Evolutionary conservation across 53 echinoderm and acorn worm genomes (phyloP).

Genomic region (Astropecten irregularis): DNA sequence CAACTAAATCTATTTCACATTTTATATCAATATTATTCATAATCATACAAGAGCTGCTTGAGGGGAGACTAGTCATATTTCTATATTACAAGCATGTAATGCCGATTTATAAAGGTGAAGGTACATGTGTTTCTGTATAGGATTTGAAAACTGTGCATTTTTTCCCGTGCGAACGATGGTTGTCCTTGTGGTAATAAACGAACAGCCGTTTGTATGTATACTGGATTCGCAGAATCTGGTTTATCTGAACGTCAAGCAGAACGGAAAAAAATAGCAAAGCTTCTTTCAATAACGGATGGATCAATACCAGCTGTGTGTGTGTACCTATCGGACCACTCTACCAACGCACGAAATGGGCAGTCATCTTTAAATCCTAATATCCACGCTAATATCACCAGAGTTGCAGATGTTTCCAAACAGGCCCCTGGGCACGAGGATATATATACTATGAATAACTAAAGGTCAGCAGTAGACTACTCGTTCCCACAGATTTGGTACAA

Average conservation of each 20-base stretch:
- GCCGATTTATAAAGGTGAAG: no score
- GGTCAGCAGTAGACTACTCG: slow-evolving; percentile 14
- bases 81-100: no score
- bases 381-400: slow-evolving; percentile 17
- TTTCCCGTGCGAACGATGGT: no score
- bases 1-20: no score
- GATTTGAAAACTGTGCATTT: no score
- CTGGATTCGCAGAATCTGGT: not conserved
- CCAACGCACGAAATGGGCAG: slow-evolving; percentile 17
- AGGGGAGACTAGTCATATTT: no score
- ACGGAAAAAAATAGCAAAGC: slow-evolving; percentile 39
- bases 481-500: not conserved
- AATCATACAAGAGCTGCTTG: no score
- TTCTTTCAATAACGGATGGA: not conserved
- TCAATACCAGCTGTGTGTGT: slow-evolving; percentile 50
- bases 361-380: slow-evolving; percentile 49
- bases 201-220: no score
- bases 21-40: no score
- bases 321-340: not conserved
- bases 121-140: no score
- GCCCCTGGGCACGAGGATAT: slow-evolving; percentile 19
- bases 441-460: slow-evolving; percentile 33
- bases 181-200: no score
- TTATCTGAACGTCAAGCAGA: not conserved
- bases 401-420: slow-evolving; percentile 46